Evolutionary conservation across 1,140 invertebrate species (phyloP), one percentile per base, ranked within the genome.

Genomic region (Aphelenchoides avenae): DNA sequence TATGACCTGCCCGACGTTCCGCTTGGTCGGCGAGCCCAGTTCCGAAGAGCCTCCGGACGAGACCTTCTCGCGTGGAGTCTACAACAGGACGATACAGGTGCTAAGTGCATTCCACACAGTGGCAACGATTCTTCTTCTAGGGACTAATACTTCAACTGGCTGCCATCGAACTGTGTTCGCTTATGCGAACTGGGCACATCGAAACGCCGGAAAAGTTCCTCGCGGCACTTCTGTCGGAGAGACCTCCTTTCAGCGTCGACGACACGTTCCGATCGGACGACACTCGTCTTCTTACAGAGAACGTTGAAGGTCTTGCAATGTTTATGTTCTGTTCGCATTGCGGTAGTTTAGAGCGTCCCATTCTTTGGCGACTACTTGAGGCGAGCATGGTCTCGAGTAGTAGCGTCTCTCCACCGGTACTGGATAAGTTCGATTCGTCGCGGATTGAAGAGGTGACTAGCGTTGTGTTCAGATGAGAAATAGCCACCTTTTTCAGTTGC

Each of bases 71-170:
- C 26, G 24, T 7, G 26, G 9, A 18, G 18, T 11, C 18, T 34
- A 42, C 13, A 44, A 20, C 15, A 24, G 6, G 20, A 59, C 43
- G 40, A n/a, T 18, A 31, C 24, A 13, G 27, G 20, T 20, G 15
- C 42, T 20, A 11, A 46, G 43, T 33, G 30, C 26, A 44, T 47
- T 9, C 36, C 47, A 2, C 37, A 56, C 9, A 34, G 44, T 11
- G n/a, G 18, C 6, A 9, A 42, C 29, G 18, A 9, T 26, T 20
- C 29, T 39, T 9, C 29, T 27, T 63, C 15, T 44, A 63, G 33
- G 49, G 61, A 22, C 52, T 63, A n/a, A 65, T 63, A 26, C 48
- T 63, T n/a, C 51, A 63, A 40, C 33, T 63, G 6, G 42, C 49
- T 34, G 61, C 61, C 5, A 30, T 63, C 11, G 61, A 63, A 48